Base-by-base conservation (phyloP, 2,888 invertebrate genomes). In the Erebia epiphron region DNA sequence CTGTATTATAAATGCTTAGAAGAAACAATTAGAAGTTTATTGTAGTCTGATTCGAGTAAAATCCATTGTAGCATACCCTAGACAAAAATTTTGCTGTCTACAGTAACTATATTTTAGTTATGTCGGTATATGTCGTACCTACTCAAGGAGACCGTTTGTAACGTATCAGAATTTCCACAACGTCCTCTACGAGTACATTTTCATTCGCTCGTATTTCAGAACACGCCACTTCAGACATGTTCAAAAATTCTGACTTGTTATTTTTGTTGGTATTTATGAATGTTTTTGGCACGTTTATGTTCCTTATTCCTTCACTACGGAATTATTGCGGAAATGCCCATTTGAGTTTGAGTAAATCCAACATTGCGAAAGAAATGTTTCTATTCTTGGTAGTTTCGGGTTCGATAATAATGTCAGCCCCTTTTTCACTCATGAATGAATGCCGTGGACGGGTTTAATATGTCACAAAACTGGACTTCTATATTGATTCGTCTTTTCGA, bases 1-100 rank as follows among this genome's bases (percentile, higher is more conserved):
- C 16, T 64, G 58, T 68, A 58, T 63, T 57, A 50, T 63, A n/a
- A 46, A 63, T 49, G 63, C 57, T 57, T 58, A 58, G 49, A 69
- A 63, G 58, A 14, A 58, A 63, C 63, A 57, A 69, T 61, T 62
- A 54, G 43, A 68, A 18, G 18, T 62, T 54, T 26, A 64, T 64
- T 64, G 64, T 64, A 10, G 50, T 14, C 49, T 63, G 63, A 14
- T 26, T 16, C 35, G 16, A 35, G n/a, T 64, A 16, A 35, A 64
- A 52, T 52, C 35, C 26, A 1, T 49, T 62, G 5, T 49, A 62
- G 16, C 41, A n/a, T 58, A 16, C 35, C 14, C 46, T 52, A 52
- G 64, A 35, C 26, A 50, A 35, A 49, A 10, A n/a, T 52, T 63
- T 26, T 35, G 21, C 26, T 13, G 56, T 21, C 21, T 18, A 21